phyloP scores from a whole-genome alignment of 1,140 invertebrate species.

The Tetramorium parvispinum region DNA sequence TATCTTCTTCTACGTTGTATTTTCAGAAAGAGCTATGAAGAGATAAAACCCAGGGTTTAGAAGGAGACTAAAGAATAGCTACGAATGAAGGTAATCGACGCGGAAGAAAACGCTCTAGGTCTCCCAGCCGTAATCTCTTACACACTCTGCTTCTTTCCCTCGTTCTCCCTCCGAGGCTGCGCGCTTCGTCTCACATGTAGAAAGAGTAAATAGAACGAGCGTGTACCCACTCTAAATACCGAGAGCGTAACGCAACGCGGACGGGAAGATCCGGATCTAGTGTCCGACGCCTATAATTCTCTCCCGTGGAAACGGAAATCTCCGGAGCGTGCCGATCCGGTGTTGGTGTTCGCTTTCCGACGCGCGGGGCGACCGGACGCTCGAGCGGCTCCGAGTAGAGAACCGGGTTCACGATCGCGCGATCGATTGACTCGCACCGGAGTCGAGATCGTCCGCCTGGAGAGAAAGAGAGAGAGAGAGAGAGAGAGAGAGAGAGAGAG shows the following conservation, averaged over 20 bases:
- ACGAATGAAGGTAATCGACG: not conserved
- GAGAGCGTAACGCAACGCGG: not conserved
- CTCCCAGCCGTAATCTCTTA: not conserved
- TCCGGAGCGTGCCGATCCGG: not conserved
- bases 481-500: not conserved
- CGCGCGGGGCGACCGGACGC: not conserved
- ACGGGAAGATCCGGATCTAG: slow-evolving; percentile 21
- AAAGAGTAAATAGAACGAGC: not conserved
- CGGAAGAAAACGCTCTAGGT: not conserved
- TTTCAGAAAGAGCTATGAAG: not conserved
- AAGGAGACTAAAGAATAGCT: not conserved
- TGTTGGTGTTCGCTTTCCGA: not conserved
- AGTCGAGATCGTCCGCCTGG: slow-evolving; percentile 13
- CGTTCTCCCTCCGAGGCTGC: not conserved
- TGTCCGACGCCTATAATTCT: not conserved
- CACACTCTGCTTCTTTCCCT: no score
- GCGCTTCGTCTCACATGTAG: not conserved
- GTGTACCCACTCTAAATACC: not conserved
- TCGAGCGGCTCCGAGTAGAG: not conserved
- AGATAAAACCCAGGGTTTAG: not conserved
- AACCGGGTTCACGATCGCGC: not conserved
- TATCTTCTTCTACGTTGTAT: not conserved
- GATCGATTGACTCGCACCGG: slow-evolving; percentile 10
- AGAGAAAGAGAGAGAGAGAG: not conserved
- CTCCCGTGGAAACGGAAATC: not conserved